phyloP scores from a whole-genome alignment of 2,888 invertebrate genomes.

The Meteorus cinctellus region DNA sequence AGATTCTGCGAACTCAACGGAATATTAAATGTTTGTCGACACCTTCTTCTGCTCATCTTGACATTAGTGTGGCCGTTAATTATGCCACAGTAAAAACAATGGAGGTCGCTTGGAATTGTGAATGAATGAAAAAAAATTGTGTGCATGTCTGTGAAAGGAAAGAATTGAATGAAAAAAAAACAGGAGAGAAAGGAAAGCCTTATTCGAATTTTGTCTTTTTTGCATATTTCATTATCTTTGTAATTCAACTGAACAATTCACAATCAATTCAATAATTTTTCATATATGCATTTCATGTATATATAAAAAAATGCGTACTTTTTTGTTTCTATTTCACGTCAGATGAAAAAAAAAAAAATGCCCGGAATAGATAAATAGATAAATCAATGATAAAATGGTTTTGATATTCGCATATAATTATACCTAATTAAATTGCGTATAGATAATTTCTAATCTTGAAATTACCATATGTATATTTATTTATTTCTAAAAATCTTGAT shows the following conservation, averaged over 20 bases:
- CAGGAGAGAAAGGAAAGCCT: no score
- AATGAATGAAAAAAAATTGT: constrained; percentile 4
- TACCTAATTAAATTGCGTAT: background rate
- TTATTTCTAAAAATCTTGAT: background rate
- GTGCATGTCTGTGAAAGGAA: no score
- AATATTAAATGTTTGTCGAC: constrained; percentile 45
- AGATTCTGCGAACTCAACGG: constrained; percentile 30
- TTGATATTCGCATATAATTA: background rate
- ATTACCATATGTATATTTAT: background rate
- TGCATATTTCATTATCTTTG: no score
- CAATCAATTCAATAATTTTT: no score
- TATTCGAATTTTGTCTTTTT: no score
- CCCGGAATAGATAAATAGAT: background rate
- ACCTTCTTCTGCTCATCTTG: constrained; percentile 45
- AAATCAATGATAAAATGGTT: background rate
- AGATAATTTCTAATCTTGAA: background rate
- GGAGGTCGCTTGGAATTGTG: background rate
- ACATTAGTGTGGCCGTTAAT: constrained; percentile 51
- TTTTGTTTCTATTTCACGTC: background rate
- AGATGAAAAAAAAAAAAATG: background rate
- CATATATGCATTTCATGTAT: no score
- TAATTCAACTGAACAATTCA: no score
- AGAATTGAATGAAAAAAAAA: no score
- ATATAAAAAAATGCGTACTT: no score
- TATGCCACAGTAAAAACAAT: constrained; percentile 45